Evolutionary conservation across 2,797 vertebrate species (phyloP).

Genomic region (Karalla daura): DNA sequence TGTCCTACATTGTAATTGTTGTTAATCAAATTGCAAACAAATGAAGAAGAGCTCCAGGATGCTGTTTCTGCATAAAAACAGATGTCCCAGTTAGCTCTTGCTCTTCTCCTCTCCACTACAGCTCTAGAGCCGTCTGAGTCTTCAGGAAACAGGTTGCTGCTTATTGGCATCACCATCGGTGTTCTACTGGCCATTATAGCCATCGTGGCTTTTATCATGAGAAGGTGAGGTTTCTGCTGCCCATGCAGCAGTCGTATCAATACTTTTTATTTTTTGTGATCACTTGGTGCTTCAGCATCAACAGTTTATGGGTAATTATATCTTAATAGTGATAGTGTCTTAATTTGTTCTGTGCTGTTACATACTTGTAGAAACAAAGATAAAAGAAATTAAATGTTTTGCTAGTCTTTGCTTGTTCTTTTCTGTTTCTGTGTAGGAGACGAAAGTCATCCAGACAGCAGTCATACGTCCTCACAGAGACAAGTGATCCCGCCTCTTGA

Average conservation of each 20-base stretch:
- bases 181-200: constrained; percentile 46
- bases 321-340: not conserved
- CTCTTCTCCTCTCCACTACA: constrained; percentile 9
- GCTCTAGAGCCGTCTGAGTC: not conserved
- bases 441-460: constrained; percentile 31
- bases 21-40: not conserved
- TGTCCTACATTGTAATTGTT: too few species aligned
- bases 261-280: not conserved
- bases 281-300: not conserved
- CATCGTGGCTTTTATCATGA: constrained; percentile 25
- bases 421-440: constrained; percentile 51
- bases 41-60: not conserved
- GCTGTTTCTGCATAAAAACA: too few species aligned
- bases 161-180: constrained; percentile 43
- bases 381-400: not conserved
- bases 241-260: not conserved
- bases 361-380: not conserved
- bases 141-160: constrained; percentile 1
- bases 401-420: not conserved
- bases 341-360: not conserved
- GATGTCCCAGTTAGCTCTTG: not conserved
- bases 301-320: too few species aligned
- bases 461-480: constrained; percentile 62
- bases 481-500: constrained; percentile 32
- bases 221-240: constrained; percentile 47